Evolutionary conservation across 2,113 vertebrate genomes (phyloP).

Genomic region (Indicator maculatus): DNA sequence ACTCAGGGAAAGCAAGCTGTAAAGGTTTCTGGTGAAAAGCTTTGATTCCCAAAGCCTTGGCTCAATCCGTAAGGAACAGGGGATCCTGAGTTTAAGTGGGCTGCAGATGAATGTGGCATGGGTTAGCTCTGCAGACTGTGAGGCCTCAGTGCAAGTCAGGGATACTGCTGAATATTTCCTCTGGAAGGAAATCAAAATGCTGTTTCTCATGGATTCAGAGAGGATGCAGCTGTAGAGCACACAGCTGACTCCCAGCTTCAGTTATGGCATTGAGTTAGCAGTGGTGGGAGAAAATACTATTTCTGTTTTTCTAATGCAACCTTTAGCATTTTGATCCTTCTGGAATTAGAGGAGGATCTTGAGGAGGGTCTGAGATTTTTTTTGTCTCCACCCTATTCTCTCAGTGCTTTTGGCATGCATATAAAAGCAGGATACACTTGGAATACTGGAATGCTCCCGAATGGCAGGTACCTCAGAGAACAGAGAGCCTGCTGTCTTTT

Average conservation of each 20-base stretch:
- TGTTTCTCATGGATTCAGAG: conserved; percentile 65
- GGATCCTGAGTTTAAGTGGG: neutral
- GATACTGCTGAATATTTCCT: conserved; percentile 57
- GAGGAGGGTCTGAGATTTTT: conserved; percentile 45
- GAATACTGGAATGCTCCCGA: conserved; percentile 33
- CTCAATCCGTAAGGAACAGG: neutral
- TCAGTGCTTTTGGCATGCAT: conserved; percentile 30
- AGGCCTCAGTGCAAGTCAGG: conserved; percentile 16
- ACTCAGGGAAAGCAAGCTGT: neutral
- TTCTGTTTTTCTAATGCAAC: conserved; percentile 62
- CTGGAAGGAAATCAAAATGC: conserved; percentile 62
- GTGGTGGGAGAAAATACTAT: conserved; percentile 55
- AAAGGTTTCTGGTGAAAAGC: neutral
- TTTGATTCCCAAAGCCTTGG: neutral
- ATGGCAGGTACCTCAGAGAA: conserved; percentile 1
- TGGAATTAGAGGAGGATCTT: conserved; percentile 57
- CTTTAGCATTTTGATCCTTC: conserved; percentile 68
- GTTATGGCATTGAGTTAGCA: conserved; percentile 37
- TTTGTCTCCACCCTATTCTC: conserved; percentile 46
- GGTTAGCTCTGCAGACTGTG: neutral
- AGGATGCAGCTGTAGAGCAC: conserved; percentile 47
- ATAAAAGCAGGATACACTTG: conserved; percentile 45
- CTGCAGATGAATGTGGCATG: neutral
- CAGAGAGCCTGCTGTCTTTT: neutral
- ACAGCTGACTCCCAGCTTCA: conserved; percentile 46